These are phyloP conservation scores for Glaucomys volans DNA, from an alignment of 2,113 vertebrate genomes.

Conservation along the genomic window DNA sequence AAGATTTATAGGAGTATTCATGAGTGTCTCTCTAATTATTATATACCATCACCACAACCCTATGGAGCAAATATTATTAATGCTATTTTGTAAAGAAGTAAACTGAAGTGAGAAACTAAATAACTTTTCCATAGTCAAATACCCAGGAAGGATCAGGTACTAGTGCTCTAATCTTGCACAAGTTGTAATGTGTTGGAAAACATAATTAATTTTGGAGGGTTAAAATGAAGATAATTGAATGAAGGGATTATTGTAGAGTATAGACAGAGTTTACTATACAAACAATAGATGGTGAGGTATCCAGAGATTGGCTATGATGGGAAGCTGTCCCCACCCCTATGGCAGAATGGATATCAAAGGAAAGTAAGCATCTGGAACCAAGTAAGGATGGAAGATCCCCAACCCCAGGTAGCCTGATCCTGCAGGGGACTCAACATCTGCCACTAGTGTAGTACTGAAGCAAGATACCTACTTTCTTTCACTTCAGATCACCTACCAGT, in stretches of 20 bases:
- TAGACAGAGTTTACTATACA: not conserved
- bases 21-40: not conserved
- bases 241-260: not conserved
- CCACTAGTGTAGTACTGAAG: not conserved
- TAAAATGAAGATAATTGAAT: not conserved
- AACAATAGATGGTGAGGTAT: not conserved
- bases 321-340: not conserved
- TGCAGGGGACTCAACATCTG: not conserved
- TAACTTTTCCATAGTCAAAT: not conserved
- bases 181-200: not conserved
- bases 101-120: not conserved
- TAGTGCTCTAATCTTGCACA: not conserved
- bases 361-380: not conserved
- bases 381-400: not conserved
- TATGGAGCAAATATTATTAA: not conserved
- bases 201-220: not conserved
- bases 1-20: not conserved
- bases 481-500: not conserved
- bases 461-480: not conserved
- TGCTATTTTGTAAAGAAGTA: not conserved
- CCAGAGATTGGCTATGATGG: not conserved
- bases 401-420: not conserved
- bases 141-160: not conserved
- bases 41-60: not conserved
- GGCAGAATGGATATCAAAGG: not conserved